Base-by-base conservation (phyloP, 2,888 invertebrate genomes). In the Thysanoteuthis rhombus region DNA sequence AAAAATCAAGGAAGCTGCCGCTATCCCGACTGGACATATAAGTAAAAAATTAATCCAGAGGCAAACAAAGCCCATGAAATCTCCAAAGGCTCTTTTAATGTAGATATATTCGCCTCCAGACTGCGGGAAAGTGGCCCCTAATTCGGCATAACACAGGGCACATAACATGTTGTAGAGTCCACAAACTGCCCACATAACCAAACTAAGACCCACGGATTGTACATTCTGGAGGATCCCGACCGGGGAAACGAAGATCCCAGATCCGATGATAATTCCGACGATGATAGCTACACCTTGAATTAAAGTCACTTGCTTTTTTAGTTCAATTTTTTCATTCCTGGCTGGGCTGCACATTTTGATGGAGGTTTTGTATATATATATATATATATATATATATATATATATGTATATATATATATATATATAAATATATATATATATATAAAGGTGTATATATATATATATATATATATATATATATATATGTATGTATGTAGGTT, bases 191-290 rank as follows among this genome's bases (percentile, higher is more conserved):
- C 99, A 99, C 94, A 99, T 98, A 93, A 99, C 98, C 93, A 99
- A 97, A 1, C 99, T 98, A 97, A 98, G 95, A 19, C 96, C 96
- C 28, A 97, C 94, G 98, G 97, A 94, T 98, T 99, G 32, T 98
- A 99, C 98, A 96, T 98, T 97, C 94, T 97, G 97, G 40, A 99
- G 97, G n/a, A 99, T 99, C 95, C 99, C 98, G 96, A 98, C 98
- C 0, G 99, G 99, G 47, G 99, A 98, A 91, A 99, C 98, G 97
- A 99, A 99, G 96, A 99, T 99, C 25, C 99, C 99, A 4, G 99
- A 98, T 1, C 99, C 99, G 93, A 99, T 98, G 95, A 99, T 99
- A 94, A 99, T 98, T 93, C 99, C 99, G 42, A 96, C 95, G 93
- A 96, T 96, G 58, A 96, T 96, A 90, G 95, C 95, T 16, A 96